Conservation (phyloP, 2,797 vertebrate genomes). For the Dromococcyx pavoninus region DNA sequence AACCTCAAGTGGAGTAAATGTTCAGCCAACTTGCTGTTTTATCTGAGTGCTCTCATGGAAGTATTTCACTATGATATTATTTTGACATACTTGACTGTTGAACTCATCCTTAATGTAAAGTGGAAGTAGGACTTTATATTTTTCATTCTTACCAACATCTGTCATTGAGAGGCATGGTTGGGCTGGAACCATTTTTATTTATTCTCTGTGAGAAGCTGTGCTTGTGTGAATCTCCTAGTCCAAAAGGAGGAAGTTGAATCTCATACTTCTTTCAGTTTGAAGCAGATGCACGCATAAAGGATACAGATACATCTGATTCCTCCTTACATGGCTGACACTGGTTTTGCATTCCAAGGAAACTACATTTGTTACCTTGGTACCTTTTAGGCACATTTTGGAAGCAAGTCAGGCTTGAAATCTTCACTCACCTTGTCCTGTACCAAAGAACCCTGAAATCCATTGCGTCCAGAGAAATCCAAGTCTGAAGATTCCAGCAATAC, state of each 20-base stretch:
- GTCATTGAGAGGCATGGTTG: neutral
- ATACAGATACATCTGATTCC: neutral
- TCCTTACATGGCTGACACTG: neutral
- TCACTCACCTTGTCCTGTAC: neutral
- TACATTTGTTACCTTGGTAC: neutral
- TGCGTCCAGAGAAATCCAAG: neutral
- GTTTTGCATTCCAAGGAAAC: neutral
- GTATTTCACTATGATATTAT: neutral
- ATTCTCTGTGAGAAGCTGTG: neutral
- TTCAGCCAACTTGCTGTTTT: neutral
- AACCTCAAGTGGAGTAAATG: neutral
- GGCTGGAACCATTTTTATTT: neutral
- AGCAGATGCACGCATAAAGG: neutral
- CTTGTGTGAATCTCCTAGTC: neutral
- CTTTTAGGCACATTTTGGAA: neutral
- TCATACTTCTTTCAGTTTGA: neutral
- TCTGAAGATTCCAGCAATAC: neutral
- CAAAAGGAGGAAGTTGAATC: neutral
- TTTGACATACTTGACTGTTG: neutral
- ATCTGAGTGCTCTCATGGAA: neutral
- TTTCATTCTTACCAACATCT: neutral
- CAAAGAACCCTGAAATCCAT: neutral
- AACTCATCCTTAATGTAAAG: neutral
- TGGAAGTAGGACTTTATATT: neutral
- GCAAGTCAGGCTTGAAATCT: neutral